phyloP scores from a whole-genome alignment of 2,797 vertebrate genomes.

The Mus spretus region DNA sequence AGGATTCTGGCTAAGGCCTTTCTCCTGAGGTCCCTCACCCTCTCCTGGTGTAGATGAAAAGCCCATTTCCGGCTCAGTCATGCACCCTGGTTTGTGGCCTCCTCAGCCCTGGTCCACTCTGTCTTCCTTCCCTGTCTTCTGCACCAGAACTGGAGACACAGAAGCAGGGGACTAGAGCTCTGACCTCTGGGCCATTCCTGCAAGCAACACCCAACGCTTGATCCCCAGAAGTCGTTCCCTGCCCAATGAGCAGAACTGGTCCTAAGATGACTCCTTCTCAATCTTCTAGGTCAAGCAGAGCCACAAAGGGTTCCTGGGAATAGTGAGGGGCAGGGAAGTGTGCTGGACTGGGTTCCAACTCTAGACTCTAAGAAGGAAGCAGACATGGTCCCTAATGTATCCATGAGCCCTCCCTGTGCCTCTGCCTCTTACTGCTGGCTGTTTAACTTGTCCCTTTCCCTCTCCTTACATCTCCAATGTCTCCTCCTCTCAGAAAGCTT shows the following conservation, averaged over 20 bases:
- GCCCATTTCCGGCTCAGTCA: neutral
- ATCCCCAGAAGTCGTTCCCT: neutral
- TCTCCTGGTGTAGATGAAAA: neutral
- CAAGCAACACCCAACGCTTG: neutral
- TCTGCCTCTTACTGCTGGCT: neutral
- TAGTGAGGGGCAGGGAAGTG: neutral
- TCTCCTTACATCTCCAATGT: neutral
- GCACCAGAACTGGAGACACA: neutral
- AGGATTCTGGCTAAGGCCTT: neutral
- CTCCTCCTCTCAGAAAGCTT: slow-evolving; percentile 32
- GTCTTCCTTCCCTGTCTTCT: neutral
- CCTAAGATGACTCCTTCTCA: neutral
- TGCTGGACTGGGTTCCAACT: neutral
- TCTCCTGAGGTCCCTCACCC: neutral
- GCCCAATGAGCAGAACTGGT: neutral
- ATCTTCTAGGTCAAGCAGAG: neutral
- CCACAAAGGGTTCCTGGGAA: neutral
- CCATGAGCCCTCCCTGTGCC: fast-evolving
- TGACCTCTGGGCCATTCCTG: neutral
- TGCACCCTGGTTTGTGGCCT: neutral
- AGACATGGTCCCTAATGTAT: neutral
- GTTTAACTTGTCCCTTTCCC: neutral
- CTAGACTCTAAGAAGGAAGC: neutral
- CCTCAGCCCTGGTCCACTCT: fast-evolving
- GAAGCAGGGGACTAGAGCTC: neutral